Base-by-base conservation (phyloP, 2,113 vertebrate species). In the Tetrao urogallus region DNA sequence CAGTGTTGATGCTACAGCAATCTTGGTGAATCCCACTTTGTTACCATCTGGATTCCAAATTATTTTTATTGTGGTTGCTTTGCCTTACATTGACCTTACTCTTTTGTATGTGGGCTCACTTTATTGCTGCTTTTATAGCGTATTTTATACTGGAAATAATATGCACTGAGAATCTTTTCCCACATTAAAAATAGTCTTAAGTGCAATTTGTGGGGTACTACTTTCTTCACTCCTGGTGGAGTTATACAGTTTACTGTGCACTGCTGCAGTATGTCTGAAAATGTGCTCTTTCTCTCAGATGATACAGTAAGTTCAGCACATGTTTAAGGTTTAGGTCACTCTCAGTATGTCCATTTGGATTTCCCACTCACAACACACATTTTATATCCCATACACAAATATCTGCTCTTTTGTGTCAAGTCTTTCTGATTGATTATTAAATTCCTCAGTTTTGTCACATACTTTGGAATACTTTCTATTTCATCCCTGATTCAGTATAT, bases 51-150 rank as follows among this genome's bases (percentile, higher is more conserved):
- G 28, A 67, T 93, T 90, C 45, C 19, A 85, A 73, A 63, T 73
- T 1, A 63, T 67, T 74, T 91, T 43, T 34, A 8, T 52, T 25
- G 64, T 38, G 58, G 18, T 94, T 89, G 28, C 54, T 93, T 71
- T 77, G 75, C 71, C 69, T 91, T 94, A 93, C 47, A 43, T 40
- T 63, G 67, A 85, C 60, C 75, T 80, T 81, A 67, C 2, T 71
- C 16, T 88, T 81, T 83, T 52, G 34, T 84, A 22, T 58, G 69
- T 32, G 36, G 32, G 28, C 43, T 34, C 52, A 47, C 38, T 78
- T 96, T 78, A 75, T 60, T 82, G 30, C 65, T 83, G 69, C 11
- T 78, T 92, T 86, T 81, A 86, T 43, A 40, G 32, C 70, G 77
- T 83, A 27, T 83, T 77, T 61, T 82, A 50, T 79, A 36, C 43